Evolutionary conservation across 2,888 invertebrate genomes (phyloP).

Genomic region (Ceraclea dissimilis): DNA sequence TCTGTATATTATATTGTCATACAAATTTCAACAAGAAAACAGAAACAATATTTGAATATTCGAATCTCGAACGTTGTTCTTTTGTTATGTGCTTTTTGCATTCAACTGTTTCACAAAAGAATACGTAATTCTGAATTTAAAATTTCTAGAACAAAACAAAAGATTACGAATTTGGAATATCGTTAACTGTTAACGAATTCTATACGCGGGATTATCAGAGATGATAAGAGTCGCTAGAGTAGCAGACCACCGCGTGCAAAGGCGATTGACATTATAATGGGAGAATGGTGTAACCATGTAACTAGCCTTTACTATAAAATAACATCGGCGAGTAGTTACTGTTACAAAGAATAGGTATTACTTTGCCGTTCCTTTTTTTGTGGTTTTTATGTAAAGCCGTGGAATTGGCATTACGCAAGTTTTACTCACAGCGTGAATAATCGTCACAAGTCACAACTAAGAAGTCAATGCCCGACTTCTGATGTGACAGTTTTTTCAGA

Average conservation of each 20-base stretch:
- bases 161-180: neutral
- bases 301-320: neutral
- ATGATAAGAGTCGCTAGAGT: neutral
- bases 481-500: neutral
- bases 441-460: neutral
- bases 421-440: neutral
- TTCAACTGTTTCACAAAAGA: neutral
- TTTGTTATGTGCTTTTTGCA: neutral
- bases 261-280: neutral
- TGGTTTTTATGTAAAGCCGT: neutral
- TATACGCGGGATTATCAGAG: neutral
- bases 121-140: neutral
- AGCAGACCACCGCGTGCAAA: neutral
- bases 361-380: neutral
- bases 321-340: too few species aligned
- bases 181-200: neutral
- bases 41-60: too few species aligned
- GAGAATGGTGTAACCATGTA: neutral
- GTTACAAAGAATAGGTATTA: too few species aligned
- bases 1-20: too few species aligned
- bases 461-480: neutral
- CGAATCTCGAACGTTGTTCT: too few species aligned
- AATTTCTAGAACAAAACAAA: neutral
- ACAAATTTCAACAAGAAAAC: too few species aligned
- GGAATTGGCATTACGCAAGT: neutral